phyloP scores from a whole-genome alignment of 2,113 vertebrate genomes.

The Regulus satrapa region DNA sequence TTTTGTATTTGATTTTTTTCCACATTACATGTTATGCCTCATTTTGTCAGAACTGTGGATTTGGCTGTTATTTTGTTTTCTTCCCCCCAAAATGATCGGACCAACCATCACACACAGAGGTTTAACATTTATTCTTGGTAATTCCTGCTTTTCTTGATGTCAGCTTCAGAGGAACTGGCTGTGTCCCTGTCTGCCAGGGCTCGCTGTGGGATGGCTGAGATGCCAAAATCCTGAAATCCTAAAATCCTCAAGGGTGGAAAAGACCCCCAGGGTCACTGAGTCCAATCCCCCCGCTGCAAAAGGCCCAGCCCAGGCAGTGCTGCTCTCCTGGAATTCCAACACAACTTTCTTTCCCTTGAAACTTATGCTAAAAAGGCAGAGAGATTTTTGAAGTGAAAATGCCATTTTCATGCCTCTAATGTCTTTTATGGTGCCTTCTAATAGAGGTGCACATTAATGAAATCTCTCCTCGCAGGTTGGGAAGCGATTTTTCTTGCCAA shows the following conservation, averaged over 20 bases:
- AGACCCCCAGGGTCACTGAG: neutral
- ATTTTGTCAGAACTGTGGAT: neutral
- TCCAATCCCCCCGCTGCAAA: neutral
- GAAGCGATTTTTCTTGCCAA: constrained; percentile 64
- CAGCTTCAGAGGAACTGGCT: neutral
- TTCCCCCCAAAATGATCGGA: rapidly evolving
- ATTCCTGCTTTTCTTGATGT: neutral
- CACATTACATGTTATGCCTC: rapidly evolving
- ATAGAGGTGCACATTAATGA: constrained; percentile 33
- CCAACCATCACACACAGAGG: neutral
- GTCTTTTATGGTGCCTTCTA: constrained; percentile 19
- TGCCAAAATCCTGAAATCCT: neutral
- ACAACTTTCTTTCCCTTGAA: neutral
- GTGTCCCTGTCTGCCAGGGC: neutral
- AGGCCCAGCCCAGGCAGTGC: neutral
- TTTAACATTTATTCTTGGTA: neutral
- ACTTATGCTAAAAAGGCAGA: neutral
- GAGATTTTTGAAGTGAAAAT: constrained; percentile 16
- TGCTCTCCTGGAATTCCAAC: neutral
- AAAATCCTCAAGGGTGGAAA: neutral
- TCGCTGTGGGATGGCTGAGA: rapidly evolving
- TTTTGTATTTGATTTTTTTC: rapidly evolving
- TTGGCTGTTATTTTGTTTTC: neutral
- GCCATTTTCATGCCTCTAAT: constrained; percentile 38
- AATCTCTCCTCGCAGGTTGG: constrained; percentile 20